Evolutionary conservation across 2,888 invertebrate genomes (phyloP).

Genomic region (Dascillus cervinus): DNA sequence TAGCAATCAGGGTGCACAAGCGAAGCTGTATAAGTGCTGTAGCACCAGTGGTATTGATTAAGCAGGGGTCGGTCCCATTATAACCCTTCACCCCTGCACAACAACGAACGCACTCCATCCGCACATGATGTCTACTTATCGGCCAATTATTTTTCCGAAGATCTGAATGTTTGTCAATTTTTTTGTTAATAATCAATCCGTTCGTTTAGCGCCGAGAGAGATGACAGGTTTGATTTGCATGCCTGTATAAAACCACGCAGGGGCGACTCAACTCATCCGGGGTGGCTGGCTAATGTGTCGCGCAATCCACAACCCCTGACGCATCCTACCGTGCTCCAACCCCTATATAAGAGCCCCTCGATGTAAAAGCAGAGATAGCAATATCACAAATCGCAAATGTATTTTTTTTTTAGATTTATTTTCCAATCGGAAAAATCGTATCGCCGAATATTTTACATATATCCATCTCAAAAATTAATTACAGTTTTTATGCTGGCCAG

Average conservation of each 20-base stretch:
- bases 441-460: slow-evolving; percentile 39
- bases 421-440: slow-evolving; percentile 36
- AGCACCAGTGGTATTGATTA: slow-evolving; percentile 25
- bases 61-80: slow-evolving; percentile 24
- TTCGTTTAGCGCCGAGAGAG: no score
- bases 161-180: slow-evolving; percentile 1
- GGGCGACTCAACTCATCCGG: slow-evolving; percentile 30
- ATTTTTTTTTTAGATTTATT: slow-evolving; percentile 39
- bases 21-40: slow-evolving; percentile 17
- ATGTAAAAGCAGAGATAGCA: slow-evolving; percentile 27
- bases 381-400: slow-evolving; percentile 35
- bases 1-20: slow-evolving; percentile 36
- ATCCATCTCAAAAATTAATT: slow-evolving; percentile 42
- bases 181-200: no score
- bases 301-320: slow-evolving; percentile 29
- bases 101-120: slow-evolving; percentile 21
- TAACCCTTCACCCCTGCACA: slow-evolving; percentile 24
- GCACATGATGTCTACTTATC: no score
- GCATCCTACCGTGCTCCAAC: slow-evolving; percentile 20
- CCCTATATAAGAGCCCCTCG: slow-evolving; percentile 16
- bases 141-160: no score
- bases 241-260: slow-evolving; percentile 28
- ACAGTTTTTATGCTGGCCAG: slow-evolving; percentile 33
- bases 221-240: slow-evolving; percentile 39
- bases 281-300: slow-evolving; percentile 35